These are phyloP conservation scores for Zootoca vivipara DNA, from an alignment of 2,113 vertebrate species.

Conservation along the genomic window DNA sequence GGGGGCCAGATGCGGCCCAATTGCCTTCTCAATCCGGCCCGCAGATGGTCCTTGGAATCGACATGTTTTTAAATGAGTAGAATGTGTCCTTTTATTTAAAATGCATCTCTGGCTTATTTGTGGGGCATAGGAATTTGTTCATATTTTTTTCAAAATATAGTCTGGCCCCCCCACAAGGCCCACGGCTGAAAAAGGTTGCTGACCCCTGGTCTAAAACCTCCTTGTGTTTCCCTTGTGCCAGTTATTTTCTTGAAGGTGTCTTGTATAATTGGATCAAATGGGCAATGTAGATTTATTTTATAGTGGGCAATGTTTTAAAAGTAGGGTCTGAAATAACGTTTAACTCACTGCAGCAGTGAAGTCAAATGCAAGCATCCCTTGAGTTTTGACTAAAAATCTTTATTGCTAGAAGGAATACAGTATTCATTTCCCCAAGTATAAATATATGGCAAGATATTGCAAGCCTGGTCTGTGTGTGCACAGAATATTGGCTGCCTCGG, in stretches of 20 bases:
- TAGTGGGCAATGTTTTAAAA: conserved; percentile 25
- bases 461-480: not conserved
- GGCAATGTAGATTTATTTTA: not conserved
- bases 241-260: not conserved
- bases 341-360: conserved; percentile 39
- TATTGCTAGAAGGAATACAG: conserved; percentile 32
- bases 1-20: too few species aligned
- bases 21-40: too few species aligned
- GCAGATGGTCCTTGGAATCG: too few species aligned
- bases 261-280: conserved; percentile 30
- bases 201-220: not conserved
- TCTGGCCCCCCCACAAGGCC: too few species aligned
- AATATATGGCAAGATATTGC: conserved; percentile 4
- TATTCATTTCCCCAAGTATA: conserved; percentile 33
- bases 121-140: too few species aligned
- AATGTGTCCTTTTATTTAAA: too few species aligned
- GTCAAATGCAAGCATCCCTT: conserved; percentile 49
- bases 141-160: too few species aligned
- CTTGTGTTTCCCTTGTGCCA: not conserved
- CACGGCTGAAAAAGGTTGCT: too few species aligned
- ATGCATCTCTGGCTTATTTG: too few species aligned
- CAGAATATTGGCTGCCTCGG: not conserved
- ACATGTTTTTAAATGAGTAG: too few species aligned
- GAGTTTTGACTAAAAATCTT: conserved; percentile 53
- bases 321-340: conserved; percentile 60